These are phyloP conservation scores for Andricus quercusramuli DNA, from an alignment of 2,888 invertebrate genomes.

Conservation along the genomic window DNA sequence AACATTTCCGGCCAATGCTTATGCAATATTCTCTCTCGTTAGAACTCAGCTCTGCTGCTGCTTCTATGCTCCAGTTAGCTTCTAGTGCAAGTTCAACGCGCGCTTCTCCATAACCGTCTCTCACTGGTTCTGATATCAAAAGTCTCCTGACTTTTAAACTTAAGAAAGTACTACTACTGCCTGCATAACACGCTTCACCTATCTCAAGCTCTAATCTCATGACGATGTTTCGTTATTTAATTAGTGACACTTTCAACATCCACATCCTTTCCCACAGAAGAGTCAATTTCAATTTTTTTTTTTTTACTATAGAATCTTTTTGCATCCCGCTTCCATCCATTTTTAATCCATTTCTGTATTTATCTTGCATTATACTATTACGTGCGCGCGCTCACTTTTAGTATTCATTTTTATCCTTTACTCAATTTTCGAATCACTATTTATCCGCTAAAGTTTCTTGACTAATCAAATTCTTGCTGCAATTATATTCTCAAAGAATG, in stretches of 20 bases:
- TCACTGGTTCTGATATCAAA: constrained; percentile 3
- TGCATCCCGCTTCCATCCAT: too few species aligned
- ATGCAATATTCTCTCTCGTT: constrained; percentile 57
- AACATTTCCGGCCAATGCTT: constrained; percentile 58
- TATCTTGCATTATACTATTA: too few species aligned
- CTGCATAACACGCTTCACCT: not conserved
- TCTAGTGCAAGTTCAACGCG: constrained; percentile 51
- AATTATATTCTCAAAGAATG: too few species aligned
- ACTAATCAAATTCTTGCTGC: too few species aligned
- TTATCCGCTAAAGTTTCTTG: too few species aligned
- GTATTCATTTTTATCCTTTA: too few species aligned
- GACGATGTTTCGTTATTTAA: not conserved
- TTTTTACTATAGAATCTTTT: too few species aligned
- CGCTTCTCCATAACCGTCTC: constrained; percentile 31
- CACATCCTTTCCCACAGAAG: too few species aligned
- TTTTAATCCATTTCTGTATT: too few species aligned
- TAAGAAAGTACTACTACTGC: not conserved
- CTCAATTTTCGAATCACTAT: too few species aligned
- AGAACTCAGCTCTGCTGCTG: constrained; percentile 39
- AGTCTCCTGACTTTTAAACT: not conserved
- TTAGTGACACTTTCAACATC: not conserved
- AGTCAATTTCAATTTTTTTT: too few species aligned
- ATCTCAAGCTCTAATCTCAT: not conserved
- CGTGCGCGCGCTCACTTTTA: too few species aligned
- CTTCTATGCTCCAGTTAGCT: constrained; percentile 58